Percentiles rank a stretch among this genome's conserved stretches.
Evolutionary conservation across 1,140 invertebrate species (phyloP).

Genomic region (Acromyrmex echinatior): DNA sequence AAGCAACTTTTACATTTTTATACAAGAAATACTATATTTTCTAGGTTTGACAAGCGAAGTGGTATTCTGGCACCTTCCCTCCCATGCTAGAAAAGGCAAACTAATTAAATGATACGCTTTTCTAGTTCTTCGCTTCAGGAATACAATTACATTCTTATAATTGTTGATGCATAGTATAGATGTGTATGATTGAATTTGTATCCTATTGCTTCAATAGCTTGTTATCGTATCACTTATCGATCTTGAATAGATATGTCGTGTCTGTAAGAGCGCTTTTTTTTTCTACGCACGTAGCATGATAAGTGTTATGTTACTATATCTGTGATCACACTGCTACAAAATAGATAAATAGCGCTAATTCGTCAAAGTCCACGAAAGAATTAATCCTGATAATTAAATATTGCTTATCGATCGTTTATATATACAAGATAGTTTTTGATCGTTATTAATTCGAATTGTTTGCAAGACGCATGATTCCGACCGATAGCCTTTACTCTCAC

Average conservation of each 20-base stretch:
- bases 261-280: constrained; percentile 6
- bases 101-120: background rate
- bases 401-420: background rate
- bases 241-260: background rate
- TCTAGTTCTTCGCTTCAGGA: constrained; percentile 2
- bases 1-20: background rate
- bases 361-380: background rate
- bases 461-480: constrained; percentile 27
- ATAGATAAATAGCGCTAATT: constrained; percentile 18
- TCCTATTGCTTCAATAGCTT: constrained; percentile 47
- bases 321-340: background rate
- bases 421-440: background rate
- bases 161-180: background rate
- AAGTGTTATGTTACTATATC: background rate
- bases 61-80: background rate
- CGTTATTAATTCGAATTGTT: constrained; percentile 13
- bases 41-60: background rate
- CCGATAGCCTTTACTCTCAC: constrained; percentile 16
- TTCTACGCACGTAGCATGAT: constrained; percentile 11
- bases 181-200: constrained; percentile 9
- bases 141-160: background rate
- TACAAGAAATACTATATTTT: background rate
- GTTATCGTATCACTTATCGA: constrained; percentile 44
- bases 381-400: constrained; percentile 5
- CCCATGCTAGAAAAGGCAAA: background rate